These are phyloP conservation scores for Microctonus aethiopoides DNA, from an alignment of 2,888 invertebrate genomes.

Conservation along the genomic window DNA sequence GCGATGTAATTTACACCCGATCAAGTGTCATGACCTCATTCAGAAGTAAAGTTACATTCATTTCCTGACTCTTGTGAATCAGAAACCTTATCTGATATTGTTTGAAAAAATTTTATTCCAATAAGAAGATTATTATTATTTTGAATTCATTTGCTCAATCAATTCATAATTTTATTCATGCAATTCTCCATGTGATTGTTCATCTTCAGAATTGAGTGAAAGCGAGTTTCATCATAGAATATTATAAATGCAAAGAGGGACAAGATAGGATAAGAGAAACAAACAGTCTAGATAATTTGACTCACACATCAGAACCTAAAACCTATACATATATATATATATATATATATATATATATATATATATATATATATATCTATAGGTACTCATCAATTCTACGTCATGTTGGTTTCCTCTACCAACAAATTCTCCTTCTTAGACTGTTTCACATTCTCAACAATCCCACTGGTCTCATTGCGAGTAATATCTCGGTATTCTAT, in stretches of 20 bases:
- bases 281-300: neutral
- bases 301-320: neutral
- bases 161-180: neutral
- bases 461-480: neutral
- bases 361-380: too few species aligned
- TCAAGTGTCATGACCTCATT: too few species aligned
- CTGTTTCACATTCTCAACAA: neutral
- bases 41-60: too few species aligned
- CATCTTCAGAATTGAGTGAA: neutral
- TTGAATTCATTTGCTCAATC: too few species aligned
- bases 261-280: neutral
- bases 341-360: too few species aligned
- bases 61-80: too few species aligned
- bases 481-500: slow-evolving; percentile 27
- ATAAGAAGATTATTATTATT: too few species aligned
- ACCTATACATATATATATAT: too few species aligned
- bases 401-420: neutral
- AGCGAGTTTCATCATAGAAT: neutral
- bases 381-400: neutral
- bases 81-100: too few species aligned
- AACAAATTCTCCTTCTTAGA: neutral
- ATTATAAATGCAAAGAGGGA: neutral
- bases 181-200: neutral
- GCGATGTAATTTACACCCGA: too few species aligned
- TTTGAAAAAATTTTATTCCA: too few species aligned